Evolutionary conservation across 2,888 invertebrate species (phyloP).

Genomic region (Eubasilissa splendida): DNA sequence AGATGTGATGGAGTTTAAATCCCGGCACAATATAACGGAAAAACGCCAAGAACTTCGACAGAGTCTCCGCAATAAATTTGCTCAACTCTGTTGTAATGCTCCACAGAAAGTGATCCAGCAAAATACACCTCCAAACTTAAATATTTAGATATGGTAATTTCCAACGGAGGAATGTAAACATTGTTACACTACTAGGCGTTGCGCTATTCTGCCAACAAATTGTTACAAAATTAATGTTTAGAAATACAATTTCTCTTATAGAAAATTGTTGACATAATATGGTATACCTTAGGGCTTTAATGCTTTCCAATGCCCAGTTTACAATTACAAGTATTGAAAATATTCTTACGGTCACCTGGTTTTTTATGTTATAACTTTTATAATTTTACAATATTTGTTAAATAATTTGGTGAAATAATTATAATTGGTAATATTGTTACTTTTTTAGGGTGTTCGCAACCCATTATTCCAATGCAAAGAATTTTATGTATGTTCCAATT

Average conservation of each 20-base stretch:
- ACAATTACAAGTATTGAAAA: constrained; percentile 36
- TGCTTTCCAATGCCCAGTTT: constrained; percentile 44
- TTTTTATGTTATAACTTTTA: constrained; percentile 51
- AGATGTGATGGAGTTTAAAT: constrained; percentile 90
- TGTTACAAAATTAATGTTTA: constrained; percentile 49
- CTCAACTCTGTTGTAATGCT: constrained; percentile 80
- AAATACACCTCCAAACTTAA: constrained; percentile 19
- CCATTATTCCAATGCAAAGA: constrained; percentile 50
- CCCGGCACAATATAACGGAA: constrained; percentile 84
- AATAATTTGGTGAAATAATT: constrained; percentile 46
- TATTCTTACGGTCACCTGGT: constrained; percentile 42
- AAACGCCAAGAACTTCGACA: constrained; percentile 88
- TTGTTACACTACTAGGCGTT: constrained; percentile 55
- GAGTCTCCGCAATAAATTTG: constrained; percentile 87
- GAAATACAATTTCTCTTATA: constrained; percentile 53
- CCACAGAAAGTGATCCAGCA: constrained; percentile 60
- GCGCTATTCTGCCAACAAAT: constrained; percentile 53
- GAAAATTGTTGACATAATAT: constrained; percentile 48
- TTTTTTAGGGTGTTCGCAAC: constrained; percentile 39
- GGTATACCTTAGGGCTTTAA: constrained; percentile 45
- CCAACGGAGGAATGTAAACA: constrained; percentile 50
- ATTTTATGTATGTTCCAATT: constrained; percentile 51
- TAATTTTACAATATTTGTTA: constrained; percentile 53
- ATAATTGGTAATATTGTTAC: constrained; percentile 42
- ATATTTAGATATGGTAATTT: constrained; percentile 34